Conservation (phyloP, 2,113 vertebrate species). For the Erythrolamprus reginae region DNA sequence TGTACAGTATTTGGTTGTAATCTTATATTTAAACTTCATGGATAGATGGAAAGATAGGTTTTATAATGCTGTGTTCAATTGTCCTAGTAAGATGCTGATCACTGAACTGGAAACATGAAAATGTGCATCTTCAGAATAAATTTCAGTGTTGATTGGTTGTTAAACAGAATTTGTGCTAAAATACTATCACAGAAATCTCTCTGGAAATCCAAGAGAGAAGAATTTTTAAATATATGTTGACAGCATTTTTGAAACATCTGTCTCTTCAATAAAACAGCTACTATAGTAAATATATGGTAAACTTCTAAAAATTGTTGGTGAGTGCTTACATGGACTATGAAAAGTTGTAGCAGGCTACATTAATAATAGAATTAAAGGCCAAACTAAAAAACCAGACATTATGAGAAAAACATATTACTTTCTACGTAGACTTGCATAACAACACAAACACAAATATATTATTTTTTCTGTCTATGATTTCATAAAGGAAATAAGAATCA, state of each 20-base stretch:
- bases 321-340: neutral
- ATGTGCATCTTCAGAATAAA: neutral
- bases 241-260: neutral
- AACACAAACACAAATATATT: neutral
- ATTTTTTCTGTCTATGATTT: neutral
- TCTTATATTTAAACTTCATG: neutral
- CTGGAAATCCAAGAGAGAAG: neutral
- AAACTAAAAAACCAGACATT: neutral
- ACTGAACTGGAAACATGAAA: neutral
- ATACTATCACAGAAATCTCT: neutral
- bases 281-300: neutral
- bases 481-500: neutral
- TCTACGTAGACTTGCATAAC: neutral
- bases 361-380: neutral
- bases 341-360: neutral
- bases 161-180: neutral
- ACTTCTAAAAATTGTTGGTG: neutral
- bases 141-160: neutral
- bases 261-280: neutral
- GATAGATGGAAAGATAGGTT: neutral
- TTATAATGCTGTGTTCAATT: neutral
- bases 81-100: neutral
- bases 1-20: neutral
- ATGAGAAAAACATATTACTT: neutral
- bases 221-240: neutral